Percentiles rank a stretch among this genome's conserved stretches.
Conservation (phyloP, 1,140 invertebrate genomes). For the Hyles euphorbiae region DNA sequence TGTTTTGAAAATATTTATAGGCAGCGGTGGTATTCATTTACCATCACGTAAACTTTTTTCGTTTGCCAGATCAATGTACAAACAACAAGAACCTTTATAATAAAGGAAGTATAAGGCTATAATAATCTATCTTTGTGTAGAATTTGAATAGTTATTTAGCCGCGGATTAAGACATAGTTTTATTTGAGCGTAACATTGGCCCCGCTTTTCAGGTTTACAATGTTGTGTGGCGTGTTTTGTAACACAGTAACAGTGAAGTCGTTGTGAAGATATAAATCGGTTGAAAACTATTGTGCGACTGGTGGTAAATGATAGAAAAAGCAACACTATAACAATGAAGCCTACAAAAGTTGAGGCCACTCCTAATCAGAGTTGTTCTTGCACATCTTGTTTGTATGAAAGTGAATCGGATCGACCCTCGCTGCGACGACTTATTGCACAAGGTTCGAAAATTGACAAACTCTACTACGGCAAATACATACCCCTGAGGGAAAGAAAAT, state of each 20-base stretch:
- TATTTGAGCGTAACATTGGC: not conserved
- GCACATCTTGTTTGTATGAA: constrained; percentile 32
- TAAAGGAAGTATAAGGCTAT: too few species aligned
- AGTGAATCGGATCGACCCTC: constrained; percentile 29
- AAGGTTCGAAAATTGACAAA: constrained; percentile 34
- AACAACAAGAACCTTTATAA: too few species aligned
- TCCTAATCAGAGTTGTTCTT: constrained; percentile 27
- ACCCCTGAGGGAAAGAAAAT: constrained; percentile 37
- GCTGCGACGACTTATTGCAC: constrained; percentile 23
- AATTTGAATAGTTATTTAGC: too few species aligned
- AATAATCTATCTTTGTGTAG: too few species aligned
- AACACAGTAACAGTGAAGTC: constrained; percentile 3
- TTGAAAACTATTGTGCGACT: not conserved
- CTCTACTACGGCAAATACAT: constrained; percentile 39
- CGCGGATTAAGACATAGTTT: too few species aligned
- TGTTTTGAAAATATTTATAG: too few species aligned
- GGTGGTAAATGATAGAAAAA: not conserved
- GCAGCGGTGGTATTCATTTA: too few species aligned
- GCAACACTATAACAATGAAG: constrained; percentile 27
- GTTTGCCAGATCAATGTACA: too few species aligned
- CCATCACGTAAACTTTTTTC: too few species aligned
- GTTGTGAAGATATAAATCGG: not conserved
- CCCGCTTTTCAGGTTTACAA: constrained; percentile 3
- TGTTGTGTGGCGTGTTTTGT: constrained; percentile 6
- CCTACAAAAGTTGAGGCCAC: constrained; percentile 9